These are phyloP conservation scores for Syrmaticus mikado DNA, from an alignment of 2,113 vertebrate genomes.

Conservation along the genomic window DNA sequence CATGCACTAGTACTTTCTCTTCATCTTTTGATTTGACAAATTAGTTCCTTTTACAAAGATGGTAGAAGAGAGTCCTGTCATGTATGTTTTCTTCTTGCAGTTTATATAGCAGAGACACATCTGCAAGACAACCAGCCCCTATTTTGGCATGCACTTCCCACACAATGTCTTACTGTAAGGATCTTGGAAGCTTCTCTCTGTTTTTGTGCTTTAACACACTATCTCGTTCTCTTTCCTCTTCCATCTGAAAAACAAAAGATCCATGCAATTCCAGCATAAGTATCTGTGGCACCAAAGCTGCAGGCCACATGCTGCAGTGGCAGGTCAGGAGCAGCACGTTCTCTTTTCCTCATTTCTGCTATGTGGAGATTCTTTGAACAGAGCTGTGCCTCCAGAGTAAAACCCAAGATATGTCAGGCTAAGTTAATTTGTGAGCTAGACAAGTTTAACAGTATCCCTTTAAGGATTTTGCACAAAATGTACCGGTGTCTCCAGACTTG, in stretches of 20 bases:
- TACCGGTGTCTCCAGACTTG: slow-evolving; percentile 58
- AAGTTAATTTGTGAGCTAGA: slow-evolving; percentile 51
- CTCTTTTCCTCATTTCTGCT: neutral
- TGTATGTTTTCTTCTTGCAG: neutral
- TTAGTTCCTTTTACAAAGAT: neutral
- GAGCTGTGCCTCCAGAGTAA: slow-evolving; percentile 30
- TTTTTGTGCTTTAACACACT: neutral
- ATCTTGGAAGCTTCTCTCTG: neutral
- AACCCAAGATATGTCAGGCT: slow-evolving; percentile 33
- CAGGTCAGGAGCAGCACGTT: neutral
- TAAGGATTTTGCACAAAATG: slow-evolving; percentile 51
- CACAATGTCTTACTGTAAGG: neutral
- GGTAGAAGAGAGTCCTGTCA: neutral
- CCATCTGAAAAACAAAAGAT: neutral
- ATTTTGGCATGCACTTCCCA: neutral
- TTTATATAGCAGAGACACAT: neutral
- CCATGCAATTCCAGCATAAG: neutral
- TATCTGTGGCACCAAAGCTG: accelerated
- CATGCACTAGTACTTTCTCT: neutral
- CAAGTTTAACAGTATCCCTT: slow-evolving; percentile 30
- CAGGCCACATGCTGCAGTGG: neutral
- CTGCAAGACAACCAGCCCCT: neutral
- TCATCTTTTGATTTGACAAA: neutral
- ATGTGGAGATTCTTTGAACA: accelerated
- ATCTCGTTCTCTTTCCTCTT: neutral